Evolutionary conservation across 2,113 vertebrate species (phyloP), one percentile per base, ranked within the genome.

Genomic region (Gallinago undulata): DNA sequence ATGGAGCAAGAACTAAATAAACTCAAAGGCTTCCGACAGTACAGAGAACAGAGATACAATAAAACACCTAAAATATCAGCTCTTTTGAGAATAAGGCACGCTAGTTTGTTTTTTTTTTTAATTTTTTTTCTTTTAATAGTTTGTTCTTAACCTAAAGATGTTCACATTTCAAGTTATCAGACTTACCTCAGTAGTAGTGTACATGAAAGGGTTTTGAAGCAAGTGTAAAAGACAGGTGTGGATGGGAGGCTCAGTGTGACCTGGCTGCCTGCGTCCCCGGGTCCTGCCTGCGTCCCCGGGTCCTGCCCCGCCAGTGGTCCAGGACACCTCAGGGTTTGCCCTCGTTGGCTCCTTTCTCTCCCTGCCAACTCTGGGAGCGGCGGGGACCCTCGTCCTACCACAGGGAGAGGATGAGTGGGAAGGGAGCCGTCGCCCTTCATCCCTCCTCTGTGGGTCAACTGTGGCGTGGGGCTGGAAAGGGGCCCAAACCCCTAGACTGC

Each of bases 151-250:
- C 90, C 97, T 98, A 98, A 97, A 97, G 97, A 95, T 96, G 96
- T 98, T 98, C 97, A 98, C 97, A 98, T 98, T 98, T 98, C 98
- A 98, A 98, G 98, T 98, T 97, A 97, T 95, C 53, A 97, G 97
- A 97, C 95, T 97, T 97, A 97, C 92, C 97, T 98, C 97, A 98
- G 98, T 98, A 98, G 98, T 98, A 98, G 98, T 98, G 97, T 98
- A 97, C 74, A 89, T 97, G 97, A 98, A 98, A 98, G 98, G 97
- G 96, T 97, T 97, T 94, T 94, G 93, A 97, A 97, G 95, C n/a
- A 84, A 88, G 39, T 84, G 72, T 94, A 77, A 93, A 90, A 94
- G 81, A 74, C 24, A 88, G 88, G 85, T 67, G 81, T 2, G 37
- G 35, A 69, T 0, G 19, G 74, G 37, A 96, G 68, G 67, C 43